Base-by-base conservation (phyloP, 2,888 invertebrate species). In the Tethea ocularis region DNA sequence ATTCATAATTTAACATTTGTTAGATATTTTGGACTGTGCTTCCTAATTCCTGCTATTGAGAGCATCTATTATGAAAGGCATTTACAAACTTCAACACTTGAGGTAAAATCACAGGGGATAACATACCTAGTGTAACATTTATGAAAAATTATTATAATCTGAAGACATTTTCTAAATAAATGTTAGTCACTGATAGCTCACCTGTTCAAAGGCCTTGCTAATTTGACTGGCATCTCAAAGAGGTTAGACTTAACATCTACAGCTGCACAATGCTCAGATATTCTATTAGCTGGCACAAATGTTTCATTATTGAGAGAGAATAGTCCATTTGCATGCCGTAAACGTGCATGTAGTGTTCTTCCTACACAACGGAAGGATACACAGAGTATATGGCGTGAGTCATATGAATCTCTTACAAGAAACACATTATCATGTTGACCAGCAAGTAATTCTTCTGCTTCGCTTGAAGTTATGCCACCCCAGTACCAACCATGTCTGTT, bases 371-470 rank as follows among this genome's bases (percentile, higher is more conserved):
- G 94, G 80, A 96, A 96, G 75, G 96, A 96, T 53, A 96, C 93
- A 75, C 96, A 96, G 46, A 96, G 90, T 64, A 96, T 94, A 78
- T 96, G 96, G 33, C 93, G 86, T n/a, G 86, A 88, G 72, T 96
- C 95, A 62, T 95, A 96, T 15, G 96, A 96, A 82, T 96, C 96
- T 67, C 96, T 88, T 1, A 96, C 95, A 68, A 96, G 91, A 80
- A 96, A 96, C 4, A 96, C 95, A 77, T 96, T 96, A 77, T 96
- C 96, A 66, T 95, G 95, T 79, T 95, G 95, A 62, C 95, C 95
- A 61, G 94, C 87, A 61, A 96, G 87, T 66, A 95, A 94, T 68
- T 94, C 94, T 77, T 96, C 96, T 15, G 97, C 96, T 77, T 96
- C 96, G 73, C 94, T 94, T 74, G 95, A 94, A 26, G 95, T 94